A percentile compares a stretch with the other conserved stretches of the same genome.
These are phyloP conservation scores for Leptodactylus fuscus DNA, from an alignment of 2,113 vertebrate genomes.

Conservation along the genomic window DNA sequence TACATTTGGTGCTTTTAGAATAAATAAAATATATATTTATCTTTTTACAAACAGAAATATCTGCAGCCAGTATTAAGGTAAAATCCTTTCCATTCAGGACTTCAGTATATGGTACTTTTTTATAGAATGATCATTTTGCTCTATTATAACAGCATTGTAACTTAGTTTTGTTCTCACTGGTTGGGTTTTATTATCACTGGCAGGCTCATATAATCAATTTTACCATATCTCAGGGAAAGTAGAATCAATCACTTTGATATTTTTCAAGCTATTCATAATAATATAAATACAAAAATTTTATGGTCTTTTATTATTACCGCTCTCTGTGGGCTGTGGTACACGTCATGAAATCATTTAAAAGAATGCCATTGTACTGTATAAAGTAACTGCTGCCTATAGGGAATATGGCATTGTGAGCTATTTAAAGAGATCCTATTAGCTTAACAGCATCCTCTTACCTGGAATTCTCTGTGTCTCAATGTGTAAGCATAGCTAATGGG, in stretches of 20 bases:
- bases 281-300: conserved; percentile 38
- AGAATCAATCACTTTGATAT: conserved; percentile 54
- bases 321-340: conserved; percentile 33
- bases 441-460: conserved; percentile 20
- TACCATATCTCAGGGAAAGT: conserved; percentile 28
- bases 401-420: conserved; percentile 35
- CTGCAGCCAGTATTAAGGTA: neutral
- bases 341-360: conserved; percentile 48
- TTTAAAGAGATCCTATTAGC: conserved; percentile 23
- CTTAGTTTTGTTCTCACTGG: neutral
- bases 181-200: conserved; percentile 33
- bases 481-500: neutral
- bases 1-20: too few species aligned
- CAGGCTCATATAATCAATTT: conserved; percentile 32
- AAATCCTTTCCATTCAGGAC: neutral
- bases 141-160: conserved; percentile 23
- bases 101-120: neutral
- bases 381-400: conserved; percentile 20
- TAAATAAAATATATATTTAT: too few species aligned
- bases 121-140: neutral
- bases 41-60: too few species aligned
- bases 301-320: conserved; percentile 42
- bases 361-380: conserved; percentile 36
- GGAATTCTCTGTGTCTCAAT: conserved; percentile 30
- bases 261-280: conserved; percentile 50